Conservation (phyloP, 2,113 vertebrate genomes). For the Petrocephalus zakoni region DNA sequence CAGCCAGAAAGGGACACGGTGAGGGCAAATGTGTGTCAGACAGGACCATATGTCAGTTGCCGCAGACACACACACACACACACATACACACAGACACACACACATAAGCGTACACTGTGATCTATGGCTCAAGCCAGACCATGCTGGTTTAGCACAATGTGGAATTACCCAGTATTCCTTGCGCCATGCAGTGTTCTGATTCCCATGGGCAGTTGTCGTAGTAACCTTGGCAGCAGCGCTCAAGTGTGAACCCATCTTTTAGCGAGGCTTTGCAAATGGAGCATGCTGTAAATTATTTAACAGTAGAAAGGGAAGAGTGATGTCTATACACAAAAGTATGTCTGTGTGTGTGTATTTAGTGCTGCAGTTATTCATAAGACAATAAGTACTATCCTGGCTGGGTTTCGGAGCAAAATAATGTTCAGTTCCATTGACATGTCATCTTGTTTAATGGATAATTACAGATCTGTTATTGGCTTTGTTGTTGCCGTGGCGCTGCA, state of each 20-base stretch:
- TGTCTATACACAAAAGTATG: conserved; percentile 37
- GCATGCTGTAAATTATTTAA: conserved; percentile 47
- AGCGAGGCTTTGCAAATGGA: conserved; percentile 46
- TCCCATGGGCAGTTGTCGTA: conserved; percentile 62
- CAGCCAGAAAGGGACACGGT: conserved; percentile 59
- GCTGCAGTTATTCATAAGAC: neutral
- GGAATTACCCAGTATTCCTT: conserved; percentile 70
- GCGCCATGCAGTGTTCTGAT: conserved; percentile 69
- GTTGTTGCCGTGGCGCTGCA: conserved; percentile 31
- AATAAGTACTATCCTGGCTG: neutral
- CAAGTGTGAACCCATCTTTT: conserved; percentile 62
- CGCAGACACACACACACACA: conserved; percentile 54
- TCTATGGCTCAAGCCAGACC: conserved; percentile 63
- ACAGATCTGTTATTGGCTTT: conserved; percentile 27
- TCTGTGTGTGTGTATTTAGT: conserved; percentile 8
- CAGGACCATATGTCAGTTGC: conserved; percentile 66
- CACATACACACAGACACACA: conserved; percentile 20
- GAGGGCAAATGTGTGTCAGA: conserved; percentile 64
- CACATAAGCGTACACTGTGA: conserved; percentile 48
- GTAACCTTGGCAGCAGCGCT: conserved; percentile 76
- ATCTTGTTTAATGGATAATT: conserved; percentile 14
- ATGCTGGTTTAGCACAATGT: conserved; percentile 74
- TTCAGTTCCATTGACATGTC: conserved; percentile 16
- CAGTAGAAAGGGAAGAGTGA: conserved; percentile 37
- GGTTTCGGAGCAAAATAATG: neutral